phyloP scores from a whole-genome alignment of 2,888 invertebrate species.

The Dexiosoma caninum region DNA sequence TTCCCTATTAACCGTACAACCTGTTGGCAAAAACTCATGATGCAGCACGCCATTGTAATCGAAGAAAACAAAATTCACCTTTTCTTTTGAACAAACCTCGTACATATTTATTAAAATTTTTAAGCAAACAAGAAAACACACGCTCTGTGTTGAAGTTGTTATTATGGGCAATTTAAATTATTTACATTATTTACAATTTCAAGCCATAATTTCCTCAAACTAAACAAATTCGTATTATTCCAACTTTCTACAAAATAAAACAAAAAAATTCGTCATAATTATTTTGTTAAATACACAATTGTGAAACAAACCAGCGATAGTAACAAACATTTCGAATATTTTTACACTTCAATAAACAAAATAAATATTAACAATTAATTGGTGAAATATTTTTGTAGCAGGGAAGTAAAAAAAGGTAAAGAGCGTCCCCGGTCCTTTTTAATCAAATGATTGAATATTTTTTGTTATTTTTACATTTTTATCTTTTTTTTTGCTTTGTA shows the following conservation, averaged over 20 bases:
- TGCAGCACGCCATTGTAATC: too few relatives aligned
- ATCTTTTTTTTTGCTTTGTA: background rate
- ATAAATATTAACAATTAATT: background rate
- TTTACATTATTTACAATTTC: background rate
- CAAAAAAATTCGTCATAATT: background rate
- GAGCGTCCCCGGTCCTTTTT: background rate
- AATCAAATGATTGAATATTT: background rate
- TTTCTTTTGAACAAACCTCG: too few relatives aligned
- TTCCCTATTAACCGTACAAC: too few relatives aligned
- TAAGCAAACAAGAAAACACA: background rate
- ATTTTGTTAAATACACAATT: background rate
- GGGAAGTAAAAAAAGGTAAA: background rate
- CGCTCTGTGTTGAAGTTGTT: too few relatives aligned
- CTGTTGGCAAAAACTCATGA: too few relatives aligned
- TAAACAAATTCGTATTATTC: background rate
- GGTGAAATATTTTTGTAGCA: background rate
- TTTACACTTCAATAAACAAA: background rate
- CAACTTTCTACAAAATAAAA: background rate
- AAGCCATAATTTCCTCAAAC: background rate
- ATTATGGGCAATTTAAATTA: background rate
- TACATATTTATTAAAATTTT: background rate
- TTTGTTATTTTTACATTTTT: conserved; percentile 5
- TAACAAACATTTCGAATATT: background rate
- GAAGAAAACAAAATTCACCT: too few relatives aligned
- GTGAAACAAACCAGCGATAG: background rate